These are phyloP conservation scores for Laterallus jamaicensis DNA, from an alignment of 2,113 vertebrate genomes.

Conservation along the genomic window DNA sequence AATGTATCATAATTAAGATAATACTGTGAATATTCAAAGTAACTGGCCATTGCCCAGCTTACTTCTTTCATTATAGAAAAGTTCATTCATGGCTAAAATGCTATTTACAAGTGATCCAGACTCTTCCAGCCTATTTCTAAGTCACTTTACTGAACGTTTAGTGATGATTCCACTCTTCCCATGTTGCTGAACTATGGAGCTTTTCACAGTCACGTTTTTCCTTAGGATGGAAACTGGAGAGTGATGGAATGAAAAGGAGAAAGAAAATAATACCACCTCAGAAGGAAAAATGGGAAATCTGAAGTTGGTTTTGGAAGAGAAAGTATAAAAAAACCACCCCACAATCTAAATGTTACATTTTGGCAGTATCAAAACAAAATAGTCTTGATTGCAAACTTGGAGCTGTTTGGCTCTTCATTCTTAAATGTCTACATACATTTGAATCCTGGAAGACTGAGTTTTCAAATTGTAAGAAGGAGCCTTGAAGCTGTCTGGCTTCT, in stretches of 20 bases:
- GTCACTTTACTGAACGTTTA: background rate
- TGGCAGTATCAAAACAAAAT: background rate
- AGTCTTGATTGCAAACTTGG: background rate
- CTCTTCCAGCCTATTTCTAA: background rate
- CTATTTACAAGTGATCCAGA: background rate
- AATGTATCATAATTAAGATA: background rate
- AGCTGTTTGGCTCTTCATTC: background rate
- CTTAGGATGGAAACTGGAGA: background rate
- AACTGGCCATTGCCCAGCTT: background rate
- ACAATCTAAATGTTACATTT: background rate
- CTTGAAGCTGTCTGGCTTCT: background rate
- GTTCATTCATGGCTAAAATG: background rate
- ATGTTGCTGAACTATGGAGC: background rate
- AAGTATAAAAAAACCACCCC: background rate
- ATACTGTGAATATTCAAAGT: background rate
- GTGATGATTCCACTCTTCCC: background rate
- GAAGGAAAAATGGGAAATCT: background rate
- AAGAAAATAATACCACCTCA: background rate
- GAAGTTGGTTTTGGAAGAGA: conserved; percentile 6
- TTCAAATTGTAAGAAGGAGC: background rate
- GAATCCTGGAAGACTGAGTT: background rate
- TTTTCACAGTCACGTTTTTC: background rate
- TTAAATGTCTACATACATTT: background rate
- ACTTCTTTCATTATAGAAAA: background rate
- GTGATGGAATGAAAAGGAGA: background rate